These are phyloP conservation scores for Pentamera pediparva DNA, from an alignment of 53 echinoderm and acorn worm genomes.

Conservation along the genomic window DNA sequence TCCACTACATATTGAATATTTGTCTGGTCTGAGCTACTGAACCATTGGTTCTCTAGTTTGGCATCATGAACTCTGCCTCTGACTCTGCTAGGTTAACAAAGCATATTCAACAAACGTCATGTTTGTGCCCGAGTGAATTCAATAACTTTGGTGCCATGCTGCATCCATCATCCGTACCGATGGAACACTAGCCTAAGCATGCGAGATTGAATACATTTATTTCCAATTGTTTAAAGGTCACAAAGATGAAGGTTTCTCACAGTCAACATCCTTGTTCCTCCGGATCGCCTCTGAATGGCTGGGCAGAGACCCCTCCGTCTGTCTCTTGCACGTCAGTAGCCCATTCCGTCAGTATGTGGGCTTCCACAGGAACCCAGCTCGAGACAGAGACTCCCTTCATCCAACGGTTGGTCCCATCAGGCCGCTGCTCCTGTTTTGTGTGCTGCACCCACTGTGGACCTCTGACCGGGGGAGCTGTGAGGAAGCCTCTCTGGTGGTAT, in stretches of 20 bases:
- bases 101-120: background rate
- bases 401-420: background rate
- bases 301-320: background rate
- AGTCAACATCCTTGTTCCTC: background rate
- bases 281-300: constrained; percentile 15
- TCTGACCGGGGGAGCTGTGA: background rate
- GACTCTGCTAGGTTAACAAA: background rate
- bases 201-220: too few relatives aligned
- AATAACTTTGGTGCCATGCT: too few relatives aligned
- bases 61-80: background rate
- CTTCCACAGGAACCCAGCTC: background rate
- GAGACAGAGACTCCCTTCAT: background rate
- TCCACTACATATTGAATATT: too few relatives aligned
- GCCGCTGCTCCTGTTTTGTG: background rate
- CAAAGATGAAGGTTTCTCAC: constrained; percentile 10
- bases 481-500: constrained; percentile 1
- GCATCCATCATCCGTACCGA: too few relatives aligned
- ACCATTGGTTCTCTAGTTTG: too few relatives aligned
- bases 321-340: background rate
- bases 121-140: background rate
- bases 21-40: too few relatives aligned
- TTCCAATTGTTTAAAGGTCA: background rate
- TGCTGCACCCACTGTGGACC: constrained; percentile 2
- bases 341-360: background rate
- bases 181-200: too few relatives aligned